Percentiles rank a stretch among this genome's conserved stretches.
Conservation (phyloP, 2,888 invertebrate genomes). For the Pegoplata infirma region DNA sequence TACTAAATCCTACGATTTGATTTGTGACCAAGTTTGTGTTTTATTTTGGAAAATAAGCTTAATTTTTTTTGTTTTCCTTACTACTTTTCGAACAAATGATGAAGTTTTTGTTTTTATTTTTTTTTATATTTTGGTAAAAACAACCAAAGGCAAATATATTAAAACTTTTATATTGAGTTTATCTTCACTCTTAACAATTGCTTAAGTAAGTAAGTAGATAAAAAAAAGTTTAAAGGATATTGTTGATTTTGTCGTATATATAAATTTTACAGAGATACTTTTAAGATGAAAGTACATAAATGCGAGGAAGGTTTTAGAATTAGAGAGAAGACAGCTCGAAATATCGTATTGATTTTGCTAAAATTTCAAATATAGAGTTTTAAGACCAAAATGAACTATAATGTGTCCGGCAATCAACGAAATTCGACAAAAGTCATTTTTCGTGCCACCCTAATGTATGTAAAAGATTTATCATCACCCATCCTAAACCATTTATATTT, state of each 20-base stretch:
- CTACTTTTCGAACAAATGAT: neutral
- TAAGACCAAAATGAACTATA: no score
- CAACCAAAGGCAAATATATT: neutral
- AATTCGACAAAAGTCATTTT: no score
- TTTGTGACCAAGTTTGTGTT: neutral
- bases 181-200: neutral
- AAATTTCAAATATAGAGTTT: no score
- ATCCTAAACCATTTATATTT: no score
- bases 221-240: neutral
- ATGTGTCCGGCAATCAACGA: no score
- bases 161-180: conserved; percentile 13
- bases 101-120: no score
- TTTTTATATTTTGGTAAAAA: neutral
- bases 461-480: no score
- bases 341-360: no score
- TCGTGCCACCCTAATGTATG: no score
- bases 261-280: neutral
- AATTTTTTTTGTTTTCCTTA: neutral
- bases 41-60: conserved; percentile 6
- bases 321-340: no score
- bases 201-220: neutral
- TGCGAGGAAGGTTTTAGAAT: no score
- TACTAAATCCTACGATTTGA: conserved; percentile 8
- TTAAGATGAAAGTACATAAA: neutral
- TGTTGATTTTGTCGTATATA: neutral